Percentiles rank a stretch among this genome's conserved stretches.
Evolutionary conservation across 35 echinoderm and acorn worm species (phyloP).

Genomic region (Apostichopus californicus): DNA sequence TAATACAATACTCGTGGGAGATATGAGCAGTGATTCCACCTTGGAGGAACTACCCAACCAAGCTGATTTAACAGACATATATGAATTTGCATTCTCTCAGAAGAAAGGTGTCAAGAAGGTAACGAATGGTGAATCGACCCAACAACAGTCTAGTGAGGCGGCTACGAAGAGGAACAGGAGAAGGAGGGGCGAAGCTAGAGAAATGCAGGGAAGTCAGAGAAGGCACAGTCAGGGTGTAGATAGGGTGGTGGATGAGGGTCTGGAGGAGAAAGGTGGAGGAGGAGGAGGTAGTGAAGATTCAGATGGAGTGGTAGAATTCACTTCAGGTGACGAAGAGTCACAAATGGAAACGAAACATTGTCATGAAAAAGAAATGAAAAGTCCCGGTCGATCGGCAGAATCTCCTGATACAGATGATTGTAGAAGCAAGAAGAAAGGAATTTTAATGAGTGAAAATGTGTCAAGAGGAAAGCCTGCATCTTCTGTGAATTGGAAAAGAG

Average conservation of each 20-base stretch:
- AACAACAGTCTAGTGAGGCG: no score
- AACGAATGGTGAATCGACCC: background rate
- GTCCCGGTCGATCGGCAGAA: background rate
- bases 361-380: background rate
- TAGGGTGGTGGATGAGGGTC: background rate
- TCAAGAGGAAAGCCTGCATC: background rate
- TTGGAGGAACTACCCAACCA: background rate
- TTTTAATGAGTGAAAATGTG: background rate
- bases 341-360: background rate
- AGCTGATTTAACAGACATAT: slow-evolving; percentile 32
- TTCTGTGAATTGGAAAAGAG: background rate
- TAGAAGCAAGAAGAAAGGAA: background rate
- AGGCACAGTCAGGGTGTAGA: no score
- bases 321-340: background rate
- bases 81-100: slow-evolving; percentile 14
- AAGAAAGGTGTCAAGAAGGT: background rate
- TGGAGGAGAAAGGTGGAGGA: background rate
- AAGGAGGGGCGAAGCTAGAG: background rate
- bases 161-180: background rate
- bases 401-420: background rate
- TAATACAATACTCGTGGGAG: background rate
- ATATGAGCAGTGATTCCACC: background rate
- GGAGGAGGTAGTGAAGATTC: background rate
- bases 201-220: background rate
- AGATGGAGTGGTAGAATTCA: background rate